These are phyloP conservation scores for Tursiops truncatus DNA, from an alignment of 2,113 vertebrate species.

Conservation along the genomic window DNA sequence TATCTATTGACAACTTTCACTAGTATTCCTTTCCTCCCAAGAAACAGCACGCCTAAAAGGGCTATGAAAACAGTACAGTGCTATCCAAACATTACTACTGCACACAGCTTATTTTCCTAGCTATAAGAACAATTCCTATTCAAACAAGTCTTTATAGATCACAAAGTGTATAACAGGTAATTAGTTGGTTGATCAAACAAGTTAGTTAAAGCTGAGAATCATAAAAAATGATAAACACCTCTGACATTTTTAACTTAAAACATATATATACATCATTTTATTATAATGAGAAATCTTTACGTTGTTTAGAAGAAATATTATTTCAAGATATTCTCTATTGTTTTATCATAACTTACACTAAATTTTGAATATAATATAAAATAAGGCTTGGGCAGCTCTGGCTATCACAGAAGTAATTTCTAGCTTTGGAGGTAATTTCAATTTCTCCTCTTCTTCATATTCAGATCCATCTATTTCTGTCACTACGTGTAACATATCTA, in stretches of 20 bases:
- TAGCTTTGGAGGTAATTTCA: slow-evolving; percentile 11
- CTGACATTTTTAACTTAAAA: slow-evolving; percentile 4
- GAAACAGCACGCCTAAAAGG: background rate
- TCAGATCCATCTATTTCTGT: background rate
- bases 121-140: background rate
- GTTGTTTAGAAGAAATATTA: slow-evolving; percentile 30
- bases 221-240: slow-evolving; percentile 2
- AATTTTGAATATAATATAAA: slow-evolving; percentile 12
- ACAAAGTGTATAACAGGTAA: background rate
- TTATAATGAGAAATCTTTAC: background rate
- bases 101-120: slow-evolving; percentile 10
- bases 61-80: background rate
- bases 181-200: background rate
- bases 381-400: background rate
- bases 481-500: background rate
- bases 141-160: background rate
- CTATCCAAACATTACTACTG: background rate
- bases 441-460: background rate
- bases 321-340: background rate
- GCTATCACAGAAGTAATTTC: background rate
- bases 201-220: background rate
- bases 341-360: slow-evolving; percentile 16
- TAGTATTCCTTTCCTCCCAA: background rate
- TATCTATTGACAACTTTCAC: background rate
- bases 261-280: background rate